Conservation (phyloP, 2,888 invertebrate genomes). For the Agrenia bidenticulata region DNA sequence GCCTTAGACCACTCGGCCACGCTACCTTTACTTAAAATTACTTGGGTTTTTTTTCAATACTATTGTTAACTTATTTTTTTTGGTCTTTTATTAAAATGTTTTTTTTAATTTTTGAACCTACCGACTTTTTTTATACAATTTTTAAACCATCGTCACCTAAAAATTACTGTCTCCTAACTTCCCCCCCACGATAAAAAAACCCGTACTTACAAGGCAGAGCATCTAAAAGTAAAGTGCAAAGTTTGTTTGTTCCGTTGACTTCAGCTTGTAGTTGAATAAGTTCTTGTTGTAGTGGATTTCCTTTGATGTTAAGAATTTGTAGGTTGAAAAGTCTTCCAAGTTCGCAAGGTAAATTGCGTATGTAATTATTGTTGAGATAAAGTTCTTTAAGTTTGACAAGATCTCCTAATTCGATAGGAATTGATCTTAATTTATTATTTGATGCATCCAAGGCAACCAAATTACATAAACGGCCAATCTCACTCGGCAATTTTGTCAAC, state of each 20-base stretch:
- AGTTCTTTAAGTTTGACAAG: slow-evolving; percentile 93
- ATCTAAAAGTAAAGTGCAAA: slow-evolving; percentile 91
- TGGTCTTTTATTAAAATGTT: too few relatives aligned
- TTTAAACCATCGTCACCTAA: too few relatives aligned
- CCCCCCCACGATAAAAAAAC: too few relatives aligned
- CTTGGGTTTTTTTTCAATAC: too few relatives aligned
- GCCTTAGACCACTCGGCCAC: too few relatives aligned
- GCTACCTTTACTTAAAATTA: too few relatives aligned
- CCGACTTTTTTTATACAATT: too few relatives aligned
- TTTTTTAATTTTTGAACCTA: too few relatives aligned
- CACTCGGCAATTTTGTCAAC: slow-evolving; percentile 84
- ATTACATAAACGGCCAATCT: slow-evolving; percentile 81
- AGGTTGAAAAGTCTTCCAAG: slow-evolving; percentile 96
- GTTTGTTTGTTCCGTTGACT: slow-evolving; percentile 89
- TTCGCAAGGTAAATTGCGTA: slow-evolving; percentile 92
- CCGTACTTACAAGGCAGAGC: slow-evolving; percentile 92
- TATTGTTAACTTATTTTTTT: too few relatives aligned
- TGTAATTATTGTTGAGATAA: slow-evolving; percentile 88
- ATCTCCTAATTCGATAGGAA: slow-evolving; percentile 96
- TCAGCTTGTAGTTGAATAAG: slow-evolving; percentile 89
- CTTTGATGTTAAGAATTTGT: slow-evolving; percentile 85
- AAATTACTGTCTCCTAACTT: too few relatives aligned
- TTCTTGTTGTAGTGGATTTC: slow-evolving; percentile 92
- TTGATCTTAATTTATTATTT: slow-evolving; percentile 87
- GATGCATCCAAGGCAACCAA: slow-evolving; percentile 88